Evolutionary conservation across 2,888 invertebrate genomes (phyloP).

Genomic region (Ormyrus labotus): DNA sequence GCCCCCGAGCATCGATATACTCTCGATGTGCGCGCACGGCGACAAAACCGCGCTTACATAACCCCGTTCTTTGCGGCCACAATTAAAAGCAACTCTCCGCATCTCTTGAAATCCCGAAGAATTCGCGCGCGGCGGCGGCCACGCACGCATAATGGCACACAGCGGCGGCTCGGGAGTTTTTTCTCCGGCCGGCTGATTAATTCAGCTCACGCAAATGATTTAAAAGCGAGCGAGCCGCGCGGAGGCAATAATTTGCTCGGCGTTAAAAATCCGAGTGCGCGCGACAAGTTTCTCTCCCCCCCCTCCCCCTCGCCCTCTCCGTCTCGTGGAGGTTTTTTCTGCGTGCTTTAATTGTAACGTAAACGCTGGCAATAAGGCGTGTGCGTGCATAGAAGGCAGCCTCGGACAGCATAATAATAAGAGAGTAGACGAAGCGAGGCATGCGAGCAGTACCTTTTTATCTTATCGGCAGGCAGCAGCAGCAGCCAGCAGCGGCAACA

Average conservation of each 20-base stretch:
- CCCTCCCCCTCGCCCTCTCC: neutral
- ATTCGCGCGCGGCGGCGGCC: neutral
- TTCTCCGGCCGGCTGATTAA: constrained; percentile 36
- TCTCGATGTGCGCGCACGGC: too few relatives aligned
- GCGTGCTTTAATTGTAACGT: constrained; percentile 52
- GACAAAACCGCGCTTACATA: too few relatives aligned
- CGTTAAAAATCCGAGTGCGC: too few relatives aligned
- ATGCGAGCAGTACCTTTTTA: constrained; percentile 52
- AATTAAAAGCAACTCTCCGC: neutral
- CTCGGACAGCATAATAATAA: constrained; percentile 54
- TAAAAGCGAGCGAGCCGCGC: constrained; percentile 22
- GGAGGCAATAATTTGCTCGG: neutral
- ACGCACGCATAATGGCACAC: neutral
- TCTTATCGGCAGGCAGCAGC: constrained; percentile 50
- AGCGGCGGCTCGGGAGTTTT: neutral
- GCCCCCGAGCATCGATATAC: too few relatives aligned
- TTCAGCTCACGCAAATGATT: constrained; percentile 55
- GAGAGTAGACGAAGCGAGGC: constrained; percentile 27
- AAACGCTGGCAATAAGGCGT: constrained; percentile 42
- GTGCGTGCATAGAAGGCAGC: constrained; percentile 15
- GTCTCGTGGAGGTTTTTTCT: neutral
- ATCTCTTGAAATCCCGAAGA: neutral
- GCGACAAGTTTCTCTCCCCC: neutral
- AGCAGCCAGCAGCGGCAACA: constrained; percentile 14
- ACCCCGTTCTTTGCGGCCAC: too few relatives aligned